These are phyloP conservation scores for Perizoma affinitatum DNA, from an alignment of 2,888 invertebrate species.

Conservation along the genomic window DNA sequence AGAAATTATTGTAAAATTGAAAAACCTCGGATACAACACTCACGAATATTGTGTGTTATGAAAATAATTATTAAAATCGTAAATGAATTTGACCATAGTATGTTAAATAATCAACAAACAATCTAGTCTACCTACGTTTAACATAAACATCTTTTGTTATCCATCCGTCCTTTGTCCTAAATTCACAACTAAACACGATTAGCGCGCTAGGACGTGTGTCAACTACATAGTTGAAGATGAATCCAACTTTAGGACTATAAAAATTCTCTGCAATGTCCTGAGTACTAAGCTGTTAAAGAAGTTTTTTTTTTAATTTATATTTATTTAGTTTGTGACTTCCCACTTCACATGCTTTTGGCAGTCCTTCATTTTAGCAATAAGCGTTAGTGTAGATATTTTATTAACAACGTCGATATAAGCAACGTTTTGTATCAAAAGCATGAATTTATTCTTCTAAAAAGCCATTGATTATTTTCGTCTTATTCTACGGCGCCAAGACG, in stretches of 20 bases:
- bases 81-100: conserved; percentile 52
- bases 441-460: conserved; percentile 20
- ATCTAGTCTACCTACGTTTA: conserved; percentile 74
- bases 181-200: conserved; percentile 58
- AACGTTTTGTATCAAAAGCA: conserved; percentile 20
- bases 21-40: conserved; percentile 56
- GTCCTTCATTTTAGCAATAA: conserved; percentile 23
- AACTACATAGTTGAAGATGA: conserved; percentile 61
- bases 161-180: conserved; percentile 53
- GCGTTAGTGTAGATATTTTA: conserved; percentile 23
- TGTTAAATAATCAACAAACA: conserved; percentile 55
- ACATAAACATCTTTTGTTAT: conserved; percentile 57
- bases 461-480: conserved; percentile 15
- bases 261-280: conserved; percentile 70
- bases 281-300: conserved; percentile 58
- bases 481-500: conserved; percentile 13
- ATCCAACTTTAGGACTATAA: conserved; percentile 76
- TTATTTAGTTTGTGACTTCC: conserved; percentile 15
- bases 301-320: conserved; percentile 9
- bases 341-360: conserved; percentile 33
- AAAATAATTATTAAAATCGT: conserved; percentile 46
- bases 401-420: conserved; percentile 15
- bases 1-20: conserved; percentile 52
- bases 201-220: conserved; percentile 46
- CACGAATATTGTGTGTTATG: conserved; percentile 39